These are phyloP conservation scores for Psammodynastes pulverulentus DNA, from an alignment of 2,113 vertebrate genomes.

Conservation along the genomic window DNA sequence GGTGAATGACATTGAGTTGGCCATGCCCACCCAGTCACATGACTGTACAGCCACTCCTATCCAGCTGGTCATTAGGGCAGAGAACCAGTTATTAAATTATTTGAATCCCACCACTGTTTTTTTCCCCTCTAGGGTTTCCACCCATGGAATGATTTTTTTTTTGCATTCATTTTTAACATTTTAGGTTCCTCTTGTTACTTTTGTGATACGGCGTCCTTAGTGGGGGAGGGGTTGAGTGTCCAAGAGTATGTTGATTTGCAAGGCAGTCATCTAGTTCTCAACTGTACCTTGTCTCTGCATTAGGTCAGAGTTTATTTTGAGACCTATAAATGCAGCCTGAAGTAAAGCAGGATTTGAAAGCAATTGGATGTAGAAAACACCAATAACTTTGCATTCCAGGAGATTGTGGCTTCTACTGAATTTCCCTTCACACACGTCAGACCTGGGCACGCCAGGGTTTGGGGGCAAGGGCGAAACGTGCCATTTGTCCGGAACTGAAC, in stretches of 20 bases:
- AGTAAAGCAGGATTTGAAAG: neutral
- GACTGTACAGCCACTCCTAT: too few species aligned
- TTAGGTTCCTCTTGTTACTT: neutral
- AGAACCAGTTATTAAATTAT: too few species aligned
- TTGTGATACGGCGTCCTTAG: neutral
- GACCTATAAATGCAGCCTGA: neutral
- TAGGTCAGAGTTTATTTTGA: neutral
- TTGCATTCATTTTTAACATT: neutral
- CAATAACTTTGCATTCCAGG: neutral
- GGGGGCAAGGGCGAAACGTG: neutral
- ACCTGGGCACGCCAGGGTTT: neutral
- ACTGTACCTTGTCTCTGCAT: neutral
- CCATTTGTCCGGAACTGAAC: neutral
- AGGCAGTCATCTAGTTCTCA: neutral
- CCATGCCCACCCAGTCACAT: too few species aligned
- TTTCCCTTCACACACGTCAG: neutral
- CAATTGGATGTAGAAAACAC: neutral
- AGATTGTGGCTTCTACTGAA: neutral
- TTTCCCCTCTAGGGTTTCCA: neutral
- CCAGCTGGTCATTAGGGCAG: too few species aligned
- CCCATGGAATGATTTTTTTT: neutral
- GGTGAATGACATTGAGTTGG: too few species aligned
- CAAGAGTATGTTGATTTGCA: neutral
- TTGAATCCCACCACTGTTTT: too few species aligned
- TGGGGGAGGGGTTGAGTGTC: too few species aligned